Base-by-base conservation (phyloP, 2,797 vertebrate genomes). In the Momotus momota region DNA sequence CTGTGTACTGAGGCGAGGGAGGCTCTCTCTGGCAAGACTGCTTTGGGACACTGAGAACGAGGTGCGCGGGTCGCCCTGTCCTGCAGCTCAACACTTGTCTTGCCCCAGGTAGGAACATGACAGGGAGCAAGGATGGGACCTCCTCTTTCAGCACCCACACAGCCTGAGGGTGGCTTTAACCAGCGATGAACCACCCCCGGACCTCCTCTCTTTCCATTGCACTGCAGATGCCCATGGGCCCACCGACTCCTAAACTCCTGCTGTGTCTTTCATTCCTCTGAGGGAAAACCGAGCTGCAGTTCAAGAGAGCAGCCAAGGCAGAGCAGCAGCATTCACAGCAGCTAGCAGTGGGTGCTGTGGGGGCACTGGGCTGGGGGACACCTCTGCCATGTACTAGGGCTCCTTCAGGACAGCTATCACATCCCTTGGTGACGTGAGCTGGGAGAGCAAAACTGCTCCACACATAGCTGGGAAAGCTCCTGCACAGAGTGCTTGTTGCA, bases 1-100 rank as follows among this genome's bases (percentile, higher is more conserved):
- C 73, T 48, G 88, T 5, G 2, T 7, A 22, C 64, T 8, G 78
- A n/a, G 43, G 19, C 1, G 4, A 55, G 33, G 55, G 46, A 80
- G 40, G 64, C n/a, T 79, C 14, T 21, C 51, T 64, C 52, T 38
- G 65, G 35, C 57, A n/a, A 25, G 43, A 10, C n/a, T 38, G 57
- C 22, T 20, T 5, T 51, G 66, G 51, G 62, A 51, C 75, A 73
- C 64, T 3, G 0, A 70, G 35, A 72, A 48, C 1, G 7, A 41
- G 41, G 65, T 29, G 35, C 0, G 0, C 2, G 4, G 29, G 35
- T 26, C 1, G 1, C 35, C 51, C 64, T 41, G 72, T 31, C 23
- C 81, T 21, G 60, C 78, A 70, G 55, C 78, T 84, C 64, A 22
- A 74, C 1, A 1, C 73, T 67, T 11, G 19, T 25, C 69, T 46